These are phyloP conservation scores for Syngnathus acus DNA, from an alignment of 2,797 vertebrate species.

Conservation along the genomic window DNA sequence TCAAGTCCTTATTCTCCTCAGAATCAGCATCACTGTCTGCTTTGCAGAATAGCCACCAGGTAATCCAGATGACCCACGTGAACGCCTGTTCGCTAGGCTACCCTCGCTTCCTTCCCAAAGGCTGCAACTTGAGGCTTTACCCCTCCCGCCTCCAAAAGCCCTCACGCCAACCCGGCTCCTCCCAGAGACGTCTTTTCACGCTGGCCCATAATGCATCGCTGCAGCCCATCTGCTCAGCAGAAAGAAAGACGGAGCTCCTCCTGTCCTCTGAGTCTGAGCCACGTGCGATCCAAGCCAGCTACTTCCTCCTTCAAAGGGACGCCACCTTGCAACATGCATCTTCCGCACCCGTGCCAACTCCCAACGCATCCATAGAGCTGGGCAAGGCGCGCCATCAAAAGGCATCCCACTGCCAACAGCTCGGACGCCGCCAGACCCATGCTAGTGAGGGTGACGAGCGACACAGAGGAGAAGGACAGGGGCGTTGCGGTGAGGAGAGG, in stretches of 20 bases:
- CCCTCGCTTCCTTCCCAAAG: slow-evolving; percentile 51
- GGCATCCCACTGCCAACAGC: too few relatives aligned
- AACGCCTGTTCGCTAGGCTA: slow-evolving; percentile 26
- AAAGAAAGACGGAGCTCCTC: slow-evolving; percentile 6
- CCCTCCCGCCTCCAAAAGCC: slow-evolving; percentile 46
- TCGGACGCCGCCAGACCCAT: neutral
- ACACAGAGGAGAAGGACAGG: neutral
- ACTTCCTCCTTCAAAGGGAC: slow-evolving; percentile 37
- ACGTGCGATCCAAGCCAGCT: slow-evolving; percentile 10
- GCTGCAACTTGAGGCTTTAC: slow-evolving; percentile 61
- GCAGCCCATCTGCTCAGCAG: slow-evolving; percentile 51
- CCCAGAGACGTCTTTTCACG: slow-evolving; percentile 40
- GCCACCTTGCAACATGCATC: slow-evolving; percentile 23
- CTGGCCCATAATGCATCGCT: slow-evolving; percentile 55
- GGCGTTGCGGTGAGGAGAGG: neutral
- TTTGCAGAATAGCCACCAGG: slow-evolving; percentile 67
- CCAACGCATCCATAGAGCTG: too few relatives aligned
- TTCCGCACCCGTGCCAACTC: neutral
- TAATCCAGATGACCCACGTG: slow-evolving; percentile 53
- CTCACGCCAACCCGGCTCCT: neutral
- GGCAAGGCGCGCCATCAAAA: too few relatives aligned
- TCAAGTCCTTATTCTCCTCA: too few relatives aligned
- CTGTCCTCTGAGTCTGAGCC: neutral
- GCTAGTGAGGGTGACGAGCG: neutral
- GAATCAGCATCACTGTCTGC: slow-evolving; percentile 5